Percentiles rank a stretch among this genome's conserved stretches.
These are phyloP conservation scores for Geodia barretti DNA, from an alignment of 37 sponge, comb jelly and placozoan genomes.

Conservation along the genomic window DNA sequence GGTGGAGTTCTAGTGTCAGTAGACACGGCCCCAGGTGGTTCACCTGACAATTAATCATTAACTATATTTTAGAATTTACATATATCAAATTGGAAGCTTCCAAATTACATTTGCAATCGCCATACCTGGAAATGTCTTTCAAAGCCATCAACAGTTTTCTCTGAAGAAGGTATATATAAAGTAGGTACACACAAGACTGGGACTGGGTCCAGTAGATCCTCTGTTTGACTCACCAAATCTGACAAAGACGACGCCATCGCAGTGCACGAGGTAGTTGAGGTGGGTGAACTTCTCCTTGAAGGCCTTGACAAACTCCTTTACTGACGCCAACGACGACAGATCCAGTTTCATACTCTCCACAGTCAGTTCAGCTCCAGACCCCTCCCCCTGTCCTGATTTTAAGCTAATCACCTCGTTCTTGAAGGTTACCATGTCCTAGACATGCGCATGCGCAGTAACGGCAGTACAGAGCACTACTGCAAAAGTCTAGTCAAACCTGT, in stretches of 20 bases:
- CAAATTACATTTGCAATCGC: too few relatives aligned
- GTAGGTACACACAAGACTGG: background rate
- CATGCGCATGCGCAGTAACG: too few relatives aligned
- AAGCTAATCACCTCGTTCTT: too few relatives aligned
- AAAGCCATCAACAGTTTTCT: background rate
- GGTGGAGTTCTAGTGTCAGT: background rate
- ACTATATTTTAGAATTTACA: too few relatives aligned
- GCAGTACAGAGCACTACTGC: too few relatives aligned
- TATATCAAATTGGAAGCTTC: too few relatives aligned
- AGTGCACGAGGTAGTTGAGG: background rate
- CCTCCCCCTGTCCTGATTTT: too few relatives aligned
- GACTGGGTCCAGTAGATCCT: background rate
- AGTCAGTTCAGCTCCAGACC: background rate
- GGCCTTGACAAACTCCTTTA: background rate
- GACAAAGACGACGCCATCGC: background rate
- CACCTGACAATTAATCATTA: too few relatives aligned
- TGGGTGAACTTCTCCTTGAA: background rate
- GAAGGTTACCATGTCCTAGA: too few relatives aligned
- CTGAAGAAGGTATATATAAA: background rate
- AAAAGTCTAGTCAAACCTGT: too few relatives aligned
- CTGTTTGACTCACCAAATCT: background rate
- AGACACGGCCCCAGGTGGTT: background rate
- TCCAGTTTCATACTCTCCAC: background rate
- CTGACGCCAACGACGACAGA: background rate
- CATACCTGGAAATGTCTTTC: slow-evolving; percentile 5